Conservation (phyloP, 2,797 vertebrate species). For the Heteromormyrus szaboi region DNA sequence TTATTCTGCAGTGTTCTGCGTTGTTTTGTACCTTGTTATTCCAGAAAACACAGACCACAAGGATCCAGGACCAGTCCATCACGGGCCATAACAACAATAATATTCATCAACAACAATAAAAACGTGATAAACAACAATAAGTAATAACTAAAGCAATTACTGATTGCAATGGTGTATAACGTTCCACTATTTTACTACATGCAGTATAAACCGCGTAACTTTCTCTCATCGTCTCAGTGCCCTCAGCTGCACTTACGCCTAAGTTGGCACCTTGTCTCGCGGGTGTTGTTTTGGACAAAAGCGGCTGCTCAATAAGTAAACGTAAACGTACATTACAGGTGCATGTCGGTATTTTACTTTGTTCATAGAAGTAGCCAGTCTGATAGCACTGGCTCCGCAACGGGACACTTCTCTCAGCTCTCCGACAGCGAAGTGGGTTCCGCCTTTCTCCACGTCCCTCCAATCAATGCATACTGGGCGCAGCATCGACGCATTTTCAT, state of each 20-base stretch:
- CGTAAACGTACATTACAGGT: neutral
- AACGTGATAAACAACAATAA: neutral
- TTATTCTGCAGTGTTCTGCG: neutral
- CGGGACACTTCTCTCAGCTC: neutral
- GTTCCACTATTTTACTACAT: neutral
- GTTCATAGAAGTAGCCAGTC: neutral
- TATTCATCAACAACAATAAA: neutral
- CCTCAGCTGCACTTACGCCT: neutral
- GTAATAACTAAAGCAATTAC: neutral
- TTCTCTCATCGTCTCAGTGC: neutral
- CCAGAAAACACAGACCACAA: neutral
- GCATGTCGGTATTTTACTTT: neutral
- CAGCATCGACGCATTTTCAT: slow-evolving; percentile 30
- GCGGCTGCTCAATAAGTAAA: neutral
- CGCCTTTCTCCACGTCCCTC: slow-evolving; percentile 38
- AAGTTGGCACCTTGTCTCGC: neutral
- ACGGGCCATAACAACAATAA: neutral
- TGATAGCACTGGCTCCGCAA: neutral
- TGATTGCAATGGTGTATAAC: neutral
- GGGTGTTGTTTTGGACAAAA: neutral
- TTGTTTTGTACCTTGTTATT: neutral
- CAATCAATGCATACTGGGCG: slow-evolving; percentile 41
- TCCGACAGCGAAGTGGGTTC: slow-evolving; percentile 34
- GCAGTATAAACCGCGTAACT: neutral
- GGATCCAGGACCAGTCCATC: neutral